Evolutionary conservation across 2,888 invertebrate species (phyloP), one percentile per base, ranked within the genome.

Genomic region (Andrena dorsata): DNA sequence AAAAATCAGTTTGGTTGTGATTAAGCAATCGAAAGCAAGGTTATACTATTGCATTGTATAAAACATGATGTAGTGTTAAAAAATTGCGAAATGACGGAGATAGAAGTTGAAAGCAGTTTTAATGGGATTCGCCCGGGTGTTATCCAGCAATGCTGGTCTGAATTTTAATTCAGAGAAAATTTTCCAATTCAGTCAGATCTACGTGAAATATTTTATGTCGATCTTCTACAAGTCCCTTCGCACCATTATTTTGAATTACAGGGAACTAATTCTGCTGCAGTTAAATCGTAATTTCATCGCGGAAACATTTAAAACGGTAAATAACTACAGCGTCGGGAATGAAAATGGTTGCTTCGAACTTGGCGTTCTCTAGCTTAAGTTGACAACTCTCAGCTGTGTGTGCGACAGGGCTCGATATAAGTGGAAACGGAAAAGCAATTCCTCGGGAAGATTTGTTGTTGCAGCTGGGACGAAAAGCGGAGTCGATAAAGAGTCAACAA

Each of bases 401-500:
- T 2, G 23, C 26, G 47, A 16, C 60, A 41, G 53, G 8, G 26
- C 16, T 35, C 51, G 20, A 64, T 20, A 20, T 7, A 30, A 61
- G 28, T 8, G 13, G 51, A 69, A 69, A 5, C 10, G 13, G 20
- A 51, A 61, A 47, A 13, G 23, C 30, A 28, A 65, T 65, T 71
- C 20, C 47, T 23, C 4, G n/a, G 3, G 28, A 30, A n/a, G 28
- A 66, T 68, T 20, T 51, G 13, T 16, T 13, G 6, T 16, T 30
- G 41, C 20, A 30, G 10, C 23, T 30, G 23, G 2, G 49, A 53
- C 10, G 13, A 35, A 58, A 20, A 5, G 32, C 7, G 41, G n/a
- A 13, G 51, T 8, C 41, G 56, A 26, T 28, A 23, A n/a, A 56
- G 23, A 70, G 63, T 71, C 58, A 72, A 76, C 56, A 64, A 35